Base-by-base conservation (phyloP, 1,140 invertebrate species). In the Condylostylus longicornis region DNA sequence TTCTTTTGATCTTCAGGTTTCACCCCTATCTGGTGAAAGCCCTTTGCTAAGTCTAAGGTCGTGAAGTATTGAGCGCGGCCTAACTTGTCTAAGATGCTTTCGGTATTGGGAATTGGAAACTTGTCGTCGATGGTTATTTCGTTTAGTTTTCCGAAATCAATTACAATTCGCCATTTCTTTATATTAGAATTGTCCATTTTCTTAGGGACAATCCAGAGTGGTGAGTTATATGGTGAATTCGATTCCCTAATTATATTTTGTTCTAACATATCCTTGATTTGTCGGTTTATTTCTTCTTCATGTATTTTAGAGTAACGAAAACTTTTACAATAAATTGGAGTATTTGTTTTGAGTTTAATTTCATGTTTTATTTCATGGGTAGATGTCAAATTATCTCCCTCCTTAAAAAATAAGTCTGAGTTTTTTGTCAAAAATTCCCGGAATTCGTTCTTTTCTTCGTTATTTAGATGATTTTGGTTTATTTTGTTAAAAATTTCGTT, bases 21-120 rank as follows among this genome's bases (percentile, higher is more conserved):
- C 19, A 47, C 32, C 17, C 29, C 17, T 25, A 47, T 47, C 35
- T 49, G 41, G 48, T 59, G 63, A 50, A 66, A 71, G 4, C 68
- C 69, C 33, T 48, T 55, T 2, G 44, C 44, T 4, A 47, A 25
- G 39, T 47, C 43, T 25, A 45, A 33, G 9, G 42, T 44, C 18
- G 45, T 37, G 35, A 49, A 44, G 33, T 49, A 44, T 28, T 34
- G 22, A 9, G 30, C 31, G 38, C 22, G 25, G 13, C 39, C 35
- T 23, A 49, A 37, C 29, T 42, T 44, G 17, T 42, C 38, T 12
- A 48, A 29, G 18, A 42, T 40, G 13, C 34, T 30, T 5, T 42
- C 33, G 18, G 48, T 46, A 41, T 45, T 46, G 5, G 42, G 40
- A n/a, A 46, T 41, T 10, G 46, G 41, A 34, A 41, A 45, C 15